Conservation (phyloP, 2,888 invertebrate genomes). For the Choreutis nemorana region DNA sequence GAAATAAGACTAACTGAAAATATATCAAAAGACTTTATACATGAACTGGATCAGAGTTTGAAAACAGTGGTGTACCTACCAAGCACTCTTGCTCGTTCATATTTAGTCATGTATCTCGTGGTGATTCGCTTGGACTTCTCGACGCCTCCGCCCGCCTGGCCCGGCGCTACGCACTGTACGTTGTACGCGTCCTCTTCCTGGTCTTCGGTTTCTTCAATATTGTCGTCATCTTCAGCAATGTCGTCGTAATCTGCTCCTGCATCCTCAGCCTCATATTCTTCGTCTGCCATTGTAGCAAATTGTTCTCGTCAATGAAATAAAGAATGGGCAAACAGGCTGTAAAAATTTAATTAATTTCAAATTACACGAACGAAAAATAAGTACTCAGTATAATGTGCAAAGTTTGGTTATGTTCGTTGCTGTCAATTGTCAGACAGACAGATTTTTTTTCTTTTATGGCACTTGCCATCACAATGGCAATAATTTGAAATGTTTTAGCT, state of each 20-base stretch:
- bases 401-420: neutral
- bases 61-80: no score
- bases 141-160: conserved; percentile 82
- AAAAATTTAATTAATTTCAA: conserved; percentile 1
- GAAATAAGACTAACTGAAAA: no score
- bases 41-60: no score
- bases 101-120: conserved; percentile 98
- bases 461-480: no score
- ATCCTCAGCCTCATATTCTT: conserved; percentile 84
- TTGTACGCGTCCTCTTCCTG: conserved; percentile 89
- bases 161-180: conserved; percentile 82
- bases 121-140: conserved; percentile 92
- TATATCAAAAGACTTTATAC: no score
- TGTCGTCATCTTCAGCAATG: conserved; percentile 85
- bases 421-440: no score
- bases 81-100: conserved; percentile 53
- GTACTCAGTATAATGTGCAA: neutral
- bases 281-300: conserved; percentile 81
- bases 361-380: conserved; percentile 5
- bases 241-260: conserved; percentile 88
- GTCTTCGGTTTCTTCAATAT: conserved; percentile 86
- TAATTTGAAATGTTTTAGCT: no score
- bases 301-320: conserved; percentile 1
- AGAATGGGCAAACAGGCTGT: neutral
- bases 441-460: no score